Percentiles rank a stretch among this genome's conserved stretches.
Conservation (phyloP, 2,113 vertebrate species). For the Cyanoderma ruficeps region DNA sequence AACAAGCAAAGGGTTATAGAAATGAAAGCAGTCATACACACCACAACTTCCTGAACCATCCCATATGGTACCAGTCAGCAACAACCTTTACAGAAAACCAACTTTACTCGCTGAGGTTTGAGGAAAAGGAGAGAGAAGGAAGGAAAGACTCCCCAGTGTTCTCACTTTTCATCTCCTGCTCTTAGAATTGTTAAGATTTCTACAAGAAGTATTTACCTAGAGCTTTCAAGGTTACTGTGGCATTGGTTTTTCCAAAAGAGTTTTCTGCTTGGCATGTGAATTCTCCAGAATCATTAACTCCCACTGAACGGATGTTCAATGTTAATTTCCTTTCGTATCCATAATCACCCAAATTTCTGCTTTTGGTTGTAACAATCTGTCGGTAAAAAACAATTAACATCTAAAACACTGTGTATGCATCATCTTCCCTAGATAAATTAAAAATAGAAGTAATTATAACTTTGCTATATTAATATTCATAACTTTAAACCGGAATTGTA, state of each 20-base stretch:
- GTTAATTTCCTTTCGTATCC: conserved; percentile 78
- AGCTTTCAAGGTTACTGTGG: conserved; percentile 87
- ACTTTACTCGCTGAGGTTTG: neutral
- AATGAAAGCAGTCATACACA: neutral
- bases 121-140: neutral
- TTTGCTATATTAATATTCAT: conserved; percentile 80
- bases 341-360: conserved; percentile 73
- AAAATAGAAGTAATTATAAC: conserved; percentile 84
- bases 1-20: neutral
- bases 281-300: conserved; percentile 82
- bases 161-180: neutral
- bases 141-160: neutral
- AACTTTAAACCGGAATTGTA: conserved; percentile 76
- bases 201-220: conserved; percentile 81
- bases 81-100: conserved; percentile 37
- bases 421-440: conserved; percentile 79
- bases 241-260: conserved; percentile 79
- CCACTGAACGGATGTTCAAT: conserved; percentile 79
- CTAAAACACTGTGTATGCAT: conserved; percentile 76
- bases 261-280: conserved; percentile 91
- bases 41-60: neutral
- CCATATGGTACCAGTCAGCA: neutral
- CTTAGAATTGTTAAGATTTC: conserved; percentile 39
- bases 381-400: conserved; percentile 77
- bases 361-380: conserved; percentile 64